A percentile compares a stretch with the other conserved stretches of the same genome.
Evolutionary conservation across 23 tunicate genomes (phyloP).

Genomic region (Clavelina lepadiformis): DNA sequence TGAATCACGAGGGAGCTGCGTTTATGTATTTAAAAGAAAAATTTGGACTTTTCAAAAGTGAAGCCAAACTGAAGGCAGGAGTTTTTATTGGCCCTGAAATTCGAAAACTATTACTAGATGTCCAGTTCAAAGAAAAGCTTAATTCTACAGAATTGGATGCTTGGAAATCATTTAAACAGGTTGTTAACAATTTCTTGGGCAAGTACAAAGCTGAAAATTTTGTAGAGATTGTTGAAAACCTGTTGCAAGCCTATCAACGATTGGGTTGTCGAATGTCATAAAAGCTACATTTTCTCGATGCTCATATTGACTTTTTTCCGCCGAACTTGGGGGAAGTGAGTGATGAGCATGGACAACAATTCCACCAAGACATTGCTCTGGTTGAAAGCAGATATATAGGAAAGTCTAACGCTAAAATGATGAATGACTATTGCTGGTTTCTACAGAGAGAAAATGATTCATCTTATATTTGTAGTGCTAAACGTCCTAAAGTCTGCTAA

Average conservation of each 20-base stretch:
- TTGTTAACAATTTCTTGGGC: constrained; percentile 17
- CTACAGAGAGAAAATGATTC: constrained; percentile 19
- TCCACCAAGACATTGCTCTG: constrained; percentile 28
- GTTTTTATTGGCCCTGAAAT: constrained; percentile 5
- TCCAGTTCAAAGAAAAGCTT: neutral
- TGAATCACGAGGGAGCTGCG: constrained; percentile 16
- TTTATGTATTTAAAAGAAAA: constrained; percentile 1
- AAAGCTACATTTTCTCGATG: constrained; percentile 24
- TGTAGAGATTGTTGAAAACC: constrained; percentile 14
- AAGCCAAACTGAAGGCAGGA: too few relatives aligned
- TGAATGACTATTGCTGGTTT: constrained; percentile 29
- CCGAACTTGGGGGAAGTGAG: constrained; percentile 25
- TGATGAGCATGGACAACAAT: constrained; percentile 17
- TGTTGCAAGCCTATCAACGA: constrained; percentile 20
- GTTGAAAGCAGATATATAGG: constrained; percentile 26
- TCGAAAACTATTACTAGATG: neutral
- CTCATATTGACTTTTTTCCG: constrained; percentile 28
- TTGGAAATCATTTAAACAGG: constrained; percentile 18
- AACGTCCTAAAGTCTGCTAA: constrained; percentile 14
- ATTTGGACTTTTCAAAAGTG: neutral
- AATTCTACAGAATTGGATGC: constrained; percentile 15
- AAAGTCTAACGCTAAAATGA: constrained; percentile 10
- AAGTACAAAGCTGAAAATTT: constrained; percentile 4
- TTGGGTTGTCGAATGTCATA: constrained; percentile 24
- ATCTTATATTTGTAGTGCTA: constrained; percentile 16